Base-by-base conservation (phyloP, 2,888 invertebrate species). In the Hydraecia micacea region DNA sequence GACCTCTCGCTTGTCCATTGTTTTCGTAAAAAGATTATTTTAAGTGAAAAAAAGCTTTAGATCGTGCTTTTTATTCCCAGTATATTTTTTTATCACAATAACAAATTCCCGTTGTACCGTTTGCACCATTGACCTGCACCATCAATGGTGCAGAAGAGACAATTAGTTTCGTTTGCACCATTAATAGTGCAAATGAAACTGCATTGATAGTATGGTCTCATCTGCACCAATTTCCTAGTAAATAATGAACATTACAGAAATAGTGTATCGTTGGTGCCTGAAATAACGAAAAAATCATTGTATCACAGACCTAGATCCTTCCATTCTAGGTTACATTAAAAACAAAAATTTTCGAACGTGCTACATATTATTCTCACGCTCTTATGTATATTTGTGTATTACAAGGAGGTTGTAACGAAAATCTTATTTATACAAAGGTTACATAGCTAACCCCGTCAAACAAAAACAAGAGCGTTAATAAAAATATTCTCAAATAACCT, bases 401-500 rank as follows among this genome's bases (percentile, higher is more conserved):
- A 63, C 7, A 63, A 74, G 1, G 21, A 65, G 9, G 36, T 28
- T 36, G 21, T n/a, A 11, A 55, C 13, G 13, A 71, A 28, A 55
- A 78, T 36, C 46, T 60, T 67, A 55, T 49, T 18, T 63, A 8
- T 18, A 52, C 39, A 79, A 71, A 86, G 74, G 74, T 83, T 66
- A 87, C 63, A 60, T 18, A 49, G 28, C 21, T 80, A 79, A 79
- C 68, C 75, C 32, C 74, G 39, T 15, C 55, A 68, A 81, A 75
- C 71, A 87, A 86, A 87, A 88, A 86, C 81, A 88, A 87, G 73
- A 72, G 70, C 65, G 39, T 60, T 75, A 42, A 70, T 77, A 78
- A 78, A 79, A 70, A 85, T 63, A 88, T 89, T 87, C 89, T 73
- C 66, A 2, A 87, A 87, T 79, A 87, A 77, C 68, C 71, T 85